A percentile compares a stretch with the other conserved stretches of the same genome.
Evolutionary conservation across 2,888 invertebrate species (phyloP).

Genomic region (Helicoverpa assulta): DNA sequence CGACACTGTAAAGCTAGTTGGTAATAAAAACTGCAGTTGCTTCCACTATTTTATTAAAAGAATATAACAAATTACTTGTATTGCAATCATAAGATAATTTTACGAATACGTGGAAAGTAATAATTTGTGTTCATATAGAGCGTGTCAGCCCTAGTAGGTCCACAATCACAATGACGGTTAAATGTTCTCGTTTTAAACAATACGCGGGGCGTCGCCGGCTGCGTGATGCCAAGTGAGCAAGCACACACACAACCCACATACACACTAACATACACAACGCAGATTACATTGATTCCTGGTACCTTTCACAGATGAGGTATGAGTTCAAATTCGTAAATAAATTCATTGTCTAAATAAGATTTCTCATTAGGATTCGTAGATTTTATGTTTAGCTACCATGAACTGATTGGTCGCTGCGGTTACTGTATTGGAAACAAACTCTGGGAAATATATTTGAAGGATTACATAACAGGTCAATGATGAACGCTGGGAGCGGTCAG

Average conservation of each 20-base stretch:
- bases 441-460: background rate
- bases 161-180: constrained; percentile 34
- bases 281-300: background rate
- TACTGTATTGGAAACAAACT: background rate
- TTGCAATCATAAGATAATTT: too few relatives aligned
- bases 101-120: too few relatives aligned
- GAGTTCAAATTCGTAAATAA: background rate
- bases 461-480: background rate
- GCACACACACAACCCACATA: background rate
- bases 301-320: background rate
- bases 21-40: too few relatives aligned
- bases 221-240: constrained; percentile 27
- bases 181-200: constrained; percentile 47
- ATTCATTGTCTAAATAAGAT: background rate
- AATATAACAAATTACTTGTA: too few relatives aligned
- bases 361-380: background rate
- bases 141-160: constrained; percentile 5
- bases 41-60: too few relatives aligned
- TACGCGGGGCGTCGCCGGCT: constrained; percentile 17
- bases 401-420: too few relatives aligned
- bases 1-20: too few relatives aligned
- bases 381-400: background rate
- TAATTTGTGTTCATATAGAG: too few relatives aligned
- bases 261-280: background rate
- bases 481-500: constrained; percentile 5